Evolutionary conservation across 2,888 invertebrate species (phyloP).

Genomic region (Lordiphosa andalusiaca): DNA sequence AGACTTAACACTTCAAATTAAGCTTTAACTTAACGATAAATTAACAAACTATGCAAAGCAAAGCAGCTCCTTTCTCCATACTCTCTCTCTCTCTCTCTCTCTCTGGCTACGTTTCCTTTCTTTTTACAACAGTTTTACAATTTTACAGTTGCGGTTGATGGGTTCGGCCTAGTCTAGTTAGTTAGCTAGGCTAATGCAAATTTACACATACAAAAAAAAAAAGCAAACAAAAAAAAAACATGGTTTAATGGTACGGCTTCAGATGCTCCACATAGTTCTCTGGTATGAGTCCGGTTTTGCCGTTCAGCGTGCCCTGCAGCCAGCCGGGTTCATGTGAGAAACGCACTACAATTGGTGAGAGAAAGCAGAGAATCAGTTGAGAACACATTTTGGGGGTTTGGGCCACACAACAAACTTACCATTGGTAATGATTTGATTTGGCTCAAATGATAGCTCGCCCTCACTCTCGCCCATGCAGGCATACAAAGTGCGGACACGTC

Average conservation of each 20-base stretch:
- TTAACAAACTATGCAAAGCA: slow-evolving; percentile 16
- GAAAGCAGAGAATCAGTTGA: too few species aligned
- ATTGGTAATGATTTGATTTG: slow-evolving; percentile 98
- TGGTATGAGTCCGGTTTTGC: slow-evolving; percentile 95
- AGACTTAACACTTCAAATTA: slow-evolving; percentile 59
- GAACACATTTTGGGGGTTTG: too few species aligned
- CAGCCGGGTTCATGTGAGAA: slow-evolving; percentile 97
- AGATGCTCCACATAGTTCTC: slow-evolving; percentile 95
- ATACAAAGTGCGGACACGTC: slow-evolving; percentile 95
- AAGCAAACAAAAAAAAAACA: slow-evolving; percentile 9
- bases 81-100: slow-evolving; percentile 13
- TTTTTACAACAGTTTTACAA: slow-evolving; percentile 48
- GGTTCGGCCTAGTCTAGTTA: slow-evolving; percentile 2
- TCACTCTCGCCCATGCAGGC: slow-evolving; percentile 98
- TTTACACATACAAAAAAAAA: slow-evolving; percentile 11
- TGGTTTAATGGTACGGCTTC: slow-evolving; percentile 76
- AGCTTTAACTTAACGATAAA: slow-evolving; percentile 17
- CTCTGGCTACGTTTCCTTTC: neutral
- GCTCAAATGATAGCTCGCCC: slow-evolving; percentile 98
- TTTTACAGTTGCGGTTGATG: slow-evolving; percentile 40
- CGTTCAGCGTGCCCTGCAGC: slow-evolving; percentile 96
- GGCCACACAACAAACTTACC: slow-evolving; percentile 83
- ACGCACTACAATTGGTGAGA: slow-evolving; percentile 85
- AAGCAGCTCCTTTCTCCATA: slow-evolving; percentile 12
- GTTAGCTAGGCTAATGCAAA: slow-evolving; percentile 7